Evolutionary conservation across 2,113 vertebrate species (phyloP), one percentile per base, ranked within the genome.

Genomic region (Ctenomys sociabilis): DNA sequence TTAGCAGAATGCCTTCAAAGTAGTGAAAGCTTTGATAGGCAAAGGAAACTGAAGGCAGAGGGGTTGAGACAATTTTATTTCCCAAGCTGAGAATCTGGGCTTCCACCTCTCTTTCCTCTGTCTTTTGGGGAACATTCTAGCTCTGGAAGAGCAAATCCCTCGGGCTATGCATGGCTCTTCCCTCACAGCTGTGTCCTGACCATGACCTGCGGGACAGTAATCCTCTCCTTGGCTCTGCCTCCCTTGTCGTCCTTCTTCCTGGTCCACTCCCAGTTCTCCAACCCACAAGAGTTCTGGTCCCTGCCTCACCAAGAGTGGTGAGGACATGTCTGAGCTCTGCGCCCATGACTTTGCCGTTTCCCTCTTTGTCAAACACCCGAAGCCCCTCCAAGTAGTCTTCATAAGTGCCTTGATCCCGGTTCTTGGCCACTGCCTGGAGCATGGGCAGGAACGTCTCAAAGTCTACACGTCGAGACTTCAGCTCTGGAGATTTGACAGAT

Each of bases 241-340:
- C 35, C 26, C 54, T 49, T 70, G 59, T 77, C 45, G 77, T 26
- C 3, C 83, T 83, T 84, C 57, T n/a, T 80, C 32, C 72, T 64
- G 81, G 70, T 43, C 75, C 61, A 54, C 85, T 24, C 73, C 83
- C 28, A 24, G 30, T 37, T 83, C 37, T 61, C 59, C 63, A 52
- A 21, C 52, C 87, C 57, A 68, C 21, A 49, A 40, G 37, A 43
- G 40, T 54, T 88, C 77, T 37, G 83, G 83, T 43, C 84, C 81
- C 52, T 49, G 64, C 68, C 95, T 98, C 98, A 98, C 99, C 99
- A 85, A 99, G 98, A 19, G 99, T 99, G 94, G 98, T 99, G 96
- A 99, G 99, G 93, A 99, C 99, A n/a, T 99, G 99, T 97, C 99
- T 99, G 82, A 99, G 99, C 97, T 99, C 99, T 8, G 99, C 99